Evolutionary conservation across 2,113 vertebrate species (phyloP).

Genomic region (Halcyon senegalensis): DNA sequence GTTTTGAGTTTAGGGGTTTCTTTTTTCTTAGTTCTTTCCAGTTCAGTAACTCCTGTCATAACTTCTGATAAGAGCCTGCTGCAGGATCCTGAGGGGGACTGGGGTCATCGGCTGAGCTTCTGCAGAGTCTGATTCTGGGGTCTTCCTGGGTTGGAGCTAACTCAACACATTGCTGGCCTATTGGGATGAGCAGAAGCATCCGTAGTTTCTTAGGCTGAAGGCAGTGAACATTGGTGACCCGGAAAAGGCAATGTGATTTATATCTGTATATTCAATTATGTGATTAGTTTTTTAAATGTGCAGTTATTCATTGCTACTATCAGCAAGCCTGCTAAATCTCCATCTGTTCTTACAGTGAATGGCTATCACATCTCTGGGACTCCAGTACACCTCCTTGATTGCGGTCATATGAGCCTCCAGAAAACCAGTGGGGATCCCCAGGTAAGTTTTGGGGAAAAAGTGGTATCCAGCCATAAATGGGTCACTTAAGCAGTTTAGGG

Average conservation of each 20-base stretch:
- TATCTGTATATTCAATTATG: neutral
- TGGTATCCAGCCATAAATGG: neutral
- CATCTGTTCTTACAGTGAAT: conserved; percentile 85
- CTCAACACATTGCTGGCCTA: neutral
- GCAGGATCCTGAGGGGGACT: neutral
- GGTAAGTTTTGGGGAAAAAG: conserved; percentile 74
- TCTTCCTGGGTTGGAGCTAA: neutral
- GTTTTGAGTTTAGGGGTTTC: neutral
- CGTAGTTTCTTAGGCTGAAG: neutral
- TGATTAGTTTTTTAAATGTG: neutral
- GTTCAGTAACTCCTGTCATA: neutral
- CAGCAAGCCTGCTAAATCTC: neutral
- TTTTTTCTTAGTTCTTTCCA: neutral
- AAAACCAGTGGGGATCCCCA: conserved; percentile 87
- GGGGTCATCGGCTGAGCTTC: neutral
- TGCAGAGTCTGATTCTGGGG: neutral
- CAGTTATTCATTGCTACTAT: neutral
- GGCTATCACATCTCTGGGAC: conserved; percentile 90
- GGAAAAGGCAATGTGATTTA: neutral
- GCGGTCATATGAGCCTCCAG: conserved; percentile 80
- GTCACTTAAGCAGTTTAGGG: neutral
- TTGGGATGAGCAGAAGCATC: neutral
- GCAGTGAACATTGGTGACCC: neutral
- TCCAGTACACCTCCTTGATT: conserved; percentile 83
- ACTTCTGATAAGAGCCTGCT: neutral